Base-by-base conservation (phyloP, 2,888 invertebrate species). In the Pachycephus smyrnensis region DNA sequence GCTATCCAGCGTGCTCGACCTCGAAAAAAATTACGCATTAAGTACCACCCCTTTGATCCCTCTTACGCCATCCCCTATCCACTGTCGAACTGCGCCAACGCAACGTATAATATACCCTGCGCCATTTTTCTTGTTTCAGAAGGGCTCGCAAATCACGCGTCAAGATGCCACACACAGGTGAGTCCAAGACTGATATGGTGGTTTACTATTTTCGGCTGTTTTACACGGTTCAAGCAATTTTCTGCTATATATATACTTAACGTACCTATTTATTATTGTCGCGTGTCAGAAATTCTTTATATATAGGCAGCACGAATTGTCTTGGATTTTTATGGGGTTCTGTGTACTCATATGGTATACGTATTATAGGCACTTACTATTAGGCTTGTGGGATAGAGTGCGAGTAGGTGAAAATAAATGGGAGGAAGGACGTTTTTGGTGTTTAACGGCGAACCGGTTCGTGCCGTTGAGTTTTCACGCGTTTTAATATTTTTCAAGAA, bases 101-200 rank as follows among this genome's bases (percentile, higher is more conserved):
- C 23, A 9, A 9, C 23, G 9, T 23, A 55, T 23, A 23, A 74
- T n/a, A 74, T 75, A 36, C 30, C n/a, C 11, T 40, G 40, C 69
- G 69, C 55, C 73, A 78, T n/a, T 83, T 78, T 83, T 81, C 81
- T 79, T 82, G 80, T 89, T 89, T 74, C 88, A 89, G 89, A 79
- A 77, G 84, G 82, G 82, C 80, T 82, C 78, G 75, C 74, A 77
- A 68, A 73, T 75, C 77, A 69, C 55, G 73, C 77, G 12, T 74
- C 76, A 83, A 83, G 76, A 85, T 85, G 85, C 85, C 85, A 75
- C 85, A 85, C 76, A 85, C 85, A 78, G 85, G 85, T 85, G 81
- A 85, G 84, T 80, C 15, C 68, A n/a, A 35, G 12, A 71, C 36
- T 31, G n/a, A n/a, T n/a, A n/a, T 23, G 69, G 1, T 40, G 9